Base-by-base conservation (phyloP, 2,797 vertebrate genomes). In the Hippoglossus hippoglossus region DNA sequence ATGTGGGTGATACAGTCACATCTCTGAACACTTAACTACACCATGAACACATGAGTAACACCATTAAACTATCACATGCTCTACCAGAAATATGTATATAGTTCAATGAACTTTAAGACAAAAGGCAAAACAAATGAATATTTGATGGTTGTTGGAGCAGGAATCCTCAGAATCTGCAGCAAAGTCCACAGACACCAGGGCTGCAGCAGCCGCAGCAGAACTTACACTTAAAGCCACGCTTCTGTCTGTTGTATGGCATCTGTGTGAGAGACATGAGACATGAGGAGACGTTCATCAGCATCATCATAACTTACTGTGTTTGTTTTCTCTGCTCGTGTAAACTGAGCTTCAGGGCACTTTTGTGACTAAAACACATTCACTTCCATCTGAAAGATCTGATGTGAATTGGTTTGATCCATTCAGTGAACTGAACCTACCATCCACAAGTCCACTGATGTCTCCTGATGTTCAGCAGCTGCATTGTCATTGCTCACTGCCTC, bases 361-460 rank as follows among this genome's bases (percentile, higher is more conserved):
- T 36, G 11, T 15, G 13, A 12, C 11, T 3, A 41, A 41, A 41
- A 36, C 34, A 36, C 7, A 1, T 36, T 36, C 2, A 36, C 26
- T 26, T 26, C 26, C 31, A 31, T 31, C 8, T 31, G 6, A 31
- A 31, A 31, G 31, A 31, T 31, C 6, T 31, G 36, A 46, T 19
- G 44, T 46, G 5, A 46, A 6, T 19, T 6, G 10, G 44, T 18
- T 46, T 46, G 15, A 46, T 46, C 44, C 39, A 41, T 13, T 41
- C 9, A 61, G 49, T 12, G 22, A 72, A 11, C 11, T 36, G 7
- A 77, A 71, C 73, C 18, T 51, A 83, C 81, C 55, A 46, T 54
- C 70, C 52, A 53, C 8, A 41, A 50, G 46, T 61, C 50, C 59
- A 46, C 26, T 47, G 54, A 50, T 9, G 15, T 26, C 56, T 54